Evolutionary conservation across 2,113 vertebrate species (phyloP).

Genomic region (Callionymus lyra): DNA sequence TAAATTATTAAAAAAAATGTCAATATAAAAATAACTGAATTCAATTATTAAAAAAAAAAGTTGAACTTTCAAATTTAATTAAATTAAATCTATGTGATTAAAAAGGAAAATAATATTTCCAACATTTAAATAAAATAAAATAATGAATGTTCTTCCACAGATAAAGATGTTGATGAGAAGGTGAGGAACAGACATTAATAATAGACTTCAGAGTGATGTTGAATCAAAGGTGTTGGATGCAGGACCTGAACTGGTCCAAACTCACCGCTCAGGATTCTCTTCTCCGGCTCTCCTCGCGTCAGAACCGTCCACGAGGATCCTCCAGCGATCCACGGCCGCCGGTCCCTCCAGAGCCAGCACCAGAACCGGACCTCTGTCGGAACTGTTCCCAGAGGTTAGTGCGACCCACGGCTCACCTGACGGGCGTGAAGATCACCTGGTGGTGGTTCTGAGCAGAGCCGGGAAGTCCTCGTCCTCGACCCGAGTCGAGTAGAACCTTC

Average conservation of each 20-base stretch:
- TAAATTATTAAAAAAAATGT: too few species aligned
- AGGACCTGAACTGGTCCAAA: not conserved
- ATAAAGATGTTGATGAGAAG: too few species aligned
- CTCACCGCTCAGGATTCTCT: slow-evolving; percentile 62
- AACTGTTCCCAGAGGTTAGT: not conserved
- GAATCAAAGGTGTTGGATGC: too few species aligned
- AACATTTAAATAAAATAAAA: too few species aligned
- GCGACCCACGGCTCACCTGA: not conserved
- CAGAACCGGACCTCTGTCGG: slow-evolving; percentile 61
- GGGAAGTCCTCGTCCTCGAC: slow-evolving; percentile 55
- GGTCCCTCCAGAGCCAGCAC: slow-evolving; percentile 57
- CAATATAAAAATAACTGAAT: too few species aligned
- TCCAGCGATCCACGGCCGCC: slow-evolving; percentile 62
- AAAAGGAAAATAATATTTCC: too few species aligned
- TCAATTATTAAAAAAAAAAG: too few species aligned
- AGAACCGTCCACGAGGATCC: slow-evolving; percentile 56
- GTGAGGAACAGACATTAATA: too few species aligned
- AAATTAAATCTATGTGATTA: too few species aligned
- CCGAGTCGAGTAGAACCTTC: slow-evolving; percentile 65
- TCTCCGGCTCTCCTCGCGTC: slow-evolving; percentile 55
- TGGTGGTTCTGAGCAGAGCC: slow-evolving; percentile 55
- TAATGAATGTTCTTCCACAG: too few species aligned
- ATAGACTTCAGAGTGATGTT: too few species aligned
- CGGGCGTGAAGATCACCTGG: slow-evolving; percentile 40
- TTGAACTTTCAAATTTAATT: too few species aligned